Conservation (phyloP, 2,113 vertebrate species). For the Terrapene triunguis region DNA sequence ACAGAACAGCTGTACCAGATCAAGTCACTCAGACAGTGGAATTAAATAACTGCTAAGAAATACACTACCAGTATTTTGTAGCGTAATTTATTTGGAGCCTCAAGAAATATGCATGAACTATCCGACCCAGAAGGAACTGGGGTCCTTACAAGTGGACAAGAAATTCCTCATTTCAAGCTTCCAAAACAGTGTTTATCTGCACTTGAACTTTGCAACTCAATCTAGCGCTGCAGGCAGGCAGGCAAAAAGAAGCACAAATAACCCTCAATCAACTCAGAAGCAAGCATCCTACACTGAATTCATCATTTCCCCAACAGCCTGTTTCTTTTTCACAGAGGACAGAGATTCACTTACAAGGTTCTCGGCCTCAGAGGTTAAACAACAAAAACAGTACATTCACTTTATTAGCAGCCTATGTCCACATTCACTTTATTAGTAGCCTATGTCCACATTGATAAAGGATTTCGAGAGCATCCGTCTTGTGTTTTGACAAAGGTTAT, state of each 20-base stretch:
- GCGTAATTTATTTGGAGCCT: neutral
- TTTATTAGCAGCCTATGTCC: too few relatives aligned
- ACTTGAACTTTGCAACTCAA: conserved; percentile 21
- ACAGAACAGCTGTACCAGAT: rapidly evolving
- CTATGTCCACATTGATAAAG: neutral
- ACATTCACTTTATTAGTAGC: conserved; percentile 3
- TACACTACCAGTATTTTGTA: neutral
- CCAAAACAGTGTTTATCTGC: neutral
- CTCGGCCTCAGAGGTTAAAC: neutral
- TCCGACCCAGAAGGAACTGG: neutral
- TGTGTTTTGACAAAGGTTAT: neutral
- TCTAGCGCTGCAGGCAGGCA: conserved; percentile 11
- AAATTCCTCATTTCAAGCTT: neutral
- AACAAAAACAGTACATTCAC: neutral
- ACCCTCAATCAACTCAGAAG: neutral
- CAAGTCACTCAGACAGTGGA: rapidly evolving
- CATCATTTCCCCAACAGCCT: neutral
- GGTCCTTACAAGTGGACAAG: neutral
- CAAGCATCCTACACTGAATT: neutral
- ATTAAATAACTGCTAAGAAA: neutral
- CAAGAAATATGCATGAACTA: neutral
- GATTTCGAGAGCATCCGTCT: neutral
- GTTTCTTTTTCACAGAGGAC: neutral
- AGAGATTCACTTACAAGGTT: neutral
- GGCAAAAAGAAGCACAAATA: neutral